Evolutionary conservation across 2,113 vertebrate species (phyloP), one percentile per base, ranked within the genome.

Genomic region (Athene cunicularia): DNA sequence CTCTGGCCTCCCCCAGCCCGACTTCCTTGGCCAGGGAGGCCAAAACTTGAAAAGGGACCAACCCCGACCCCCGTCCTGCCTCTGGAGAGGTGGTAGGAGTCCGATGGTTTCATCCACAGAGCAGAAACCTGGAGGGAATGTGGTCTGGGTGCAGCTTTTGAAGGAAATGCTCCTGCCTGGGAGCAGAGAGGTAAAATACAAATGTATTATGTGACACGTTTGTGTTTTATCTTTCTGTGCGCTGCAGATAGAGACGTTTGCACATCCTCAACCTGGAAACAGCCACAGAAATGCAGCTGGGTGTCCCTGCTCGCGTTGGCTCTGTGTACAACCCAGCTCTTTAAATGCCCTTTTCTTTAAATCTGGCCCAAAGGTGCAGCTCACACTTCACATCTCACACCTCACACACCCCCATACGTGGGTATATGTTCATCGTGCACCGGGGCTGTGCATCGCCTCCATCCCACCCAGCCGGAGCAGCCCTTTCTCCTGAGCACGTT

Each of bases 371-470:
- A 68, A 80, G 11, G 9, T 11, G 28, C 20, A 7, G 6, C 32
- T 39, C 47, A 45, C 43, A 18, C 16, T 45, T 18, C 43, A 45
- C 43, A 45, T 18, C 43, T 45, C 43, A 18, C 43, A 45, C 17
- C 43, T 45, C 43, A 18, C 43, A 45, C 15, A 14, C 12, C 26
- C n/a, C 9, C 12, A 4, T 17, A 14, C 2, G 12, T 27, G 23
- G 14, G 2, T 14, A 6, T 20, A 27, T 1, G 11, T 24, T 22
- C 26, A 4, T 15, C 2, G 3, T 16, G 49, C 28, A 1, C 43
- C 4, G 39, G 4, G n/a, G 39, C 47, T 30, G 17, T 14, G 47
- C 53, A 16, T 23, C 85, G 53, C 15, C 0, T 14, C 37, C 17
- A 9, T 43, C 81, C 81, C 13, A 2, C n/a, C 58, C 47, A 32